A percentile compares a stretch with the other conserved stretches of the same genome.
phyloP scores from a whole-genome alignment of 2,888 invertebrate species.

The Chrysolina americana region DNA sequence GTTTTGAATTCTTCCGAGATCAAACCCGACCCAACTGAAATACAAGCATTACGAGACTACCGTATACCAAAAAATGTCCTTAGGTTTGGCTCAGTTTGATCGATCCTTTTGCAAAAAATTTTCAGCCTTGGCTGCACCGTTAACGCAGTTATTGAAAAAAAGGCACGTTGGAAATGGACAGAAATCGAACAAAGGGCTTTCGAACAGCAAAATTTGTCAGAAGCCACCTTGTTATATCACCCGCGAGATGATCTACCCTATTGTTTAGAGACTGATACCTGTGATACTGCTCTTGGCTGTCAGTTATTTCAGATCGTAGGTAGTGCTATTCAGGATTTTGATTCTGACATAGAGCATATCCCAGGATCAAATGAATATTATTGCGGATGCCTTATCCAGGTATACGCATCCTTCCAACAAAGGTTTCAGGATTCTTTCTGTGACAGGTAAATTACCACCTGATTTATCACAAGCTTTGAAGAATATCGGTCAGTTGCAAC shows the following conservation, averaged over 20 bases:
- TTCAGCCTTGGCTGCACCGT: neutral
- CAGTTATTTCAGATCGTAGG: constrained; percentile 11
- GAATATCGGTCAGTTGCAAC: too few relatives aligned
- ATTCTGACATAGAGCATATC: neutral
- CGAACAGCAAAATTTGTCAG: neutral
- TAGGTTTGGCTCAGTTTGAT: too few relatives aligned
- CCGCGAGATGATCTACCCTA: constrained; percentile 17
- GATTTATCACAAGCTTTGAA: too few relatives aligned
- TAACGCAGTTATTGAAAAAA: neutral
- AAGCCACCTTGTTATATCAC: constrained; percentile 16
- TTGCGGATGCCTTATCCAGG: too few relatives aligned
- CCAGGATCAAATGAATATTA: neutral
- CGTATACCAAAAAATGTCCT: neutral
- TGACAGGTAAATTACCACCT: too few relatives aligned
- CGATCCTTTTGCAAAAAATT: neutral
- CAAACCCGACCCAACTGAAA: too few relatives aligned
- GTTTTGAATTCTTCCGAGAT: too few relatives aligned
- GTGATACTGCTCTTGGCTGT: constrained; percentile 15
- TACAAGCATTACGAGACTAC: neutral
- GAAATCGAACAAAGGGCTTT: neutral
- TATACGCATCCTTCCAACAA: too few relatives aligned
- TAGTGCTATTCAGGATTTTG: neutral
- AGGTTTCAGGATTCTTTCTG: too few relatives aligned
- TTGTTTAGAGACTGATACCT: constrained; percentile 19
- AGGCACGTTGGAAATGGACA: neutral